Evolutionary conservation across 1,140 invertebrate species (phyloP), one percentile per base, ranked within the genome.

Genomic region (Halesus radiatus): DNA sequence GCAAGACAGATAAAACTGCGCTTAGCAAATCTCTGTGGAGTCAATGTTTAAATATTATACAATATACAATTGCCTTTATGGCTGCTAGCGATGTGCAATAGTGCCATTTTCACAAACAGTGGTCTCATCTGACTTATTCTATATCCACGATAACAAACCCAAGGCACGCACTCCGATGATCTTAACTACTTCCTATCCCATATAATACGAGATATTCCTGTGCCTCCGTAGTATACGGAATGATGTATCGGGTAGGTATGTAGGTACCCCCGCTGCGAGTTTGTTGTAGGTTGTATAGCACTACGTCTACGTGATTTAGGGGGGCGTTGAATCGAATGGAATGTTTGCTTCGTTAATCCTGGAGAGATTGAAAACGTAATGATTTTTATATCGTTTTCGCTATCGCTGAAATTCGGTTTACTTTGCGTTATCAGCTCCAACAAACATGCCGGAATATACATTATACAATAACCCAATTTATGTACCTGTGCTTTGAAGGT

Each of bases 331-430:
- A 72, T 72, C 20, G 45, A 26, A 72, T 23, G 54, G 29, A 75
- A 75, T 58, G 72, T 75, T 75, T 75, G 72, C 72, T 75, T 75
- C 72, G 72, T 75, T 75, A 75, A 75, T 75, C 58, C 72, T 58
- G 54, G 23, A 32, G 15, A 56, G 72, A 75, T 75, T 75, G 72
- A 32, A 56, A 75, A 56, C 54, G 53, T 32, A 58, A 75, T 58
- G 23, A 75, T 75, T 58, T 75, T 74, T 75, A 50, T 45, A 22
- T 13, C 7, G 15, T 20, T 72, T 72, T 66, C 15, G 23, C 13
- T 64, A 64, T 23, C 60, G 60, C 20, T 5, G 23, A 64, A 64
- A 64, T 64, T 29, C 23, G 6, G 13, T 64, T 64, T 64, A 64
- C 60, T 15, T 26, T 26, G 62, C 10, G 62, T 10, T 3, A 66